These are phyloP conservation scores for chimpanzee (Pan troglodytes) DNA, from an alignment of 2,113 vertebrate species.

Conservation along the genomic window NHGRI_mPanTro3-v2.1_pri NC_072421.2:107184501-107185000, in stretches of 20 bases:
- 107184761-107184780: slow-evolving; percentile 49
- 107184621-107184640: slow-evolving; percentile 47
- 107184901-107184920: slow-evolving; percentile 52
- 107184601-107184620: slow-evolving; percentile 37
- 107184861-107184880: slow-evolving; percentile 36
- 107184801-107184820: slow-evolving; percentile 20
- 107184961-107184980: slow-evolving; percentile 50
- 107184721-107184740: neutral
- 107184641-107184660: slow-evolving; percentile 49
- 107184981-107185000: slow-evolving; percentile 41
- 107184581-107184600: neutral
- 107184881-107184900: slow-evolving; percentile 39
- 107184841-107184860: neutral
- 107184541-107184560: slow-evolving; percentile 2
- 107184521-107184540: slow-evolving; percentile 21
- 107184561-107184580: slow-evolving; percentile 38
- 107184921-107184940: slow-evolving; percentile 49
- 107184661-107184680: neutral
- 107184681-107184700: neutral
- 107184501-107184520: slow-evolving; percentile 50
- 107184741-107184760: neutral
- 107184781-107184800: neutral
- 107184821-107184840: neutral
- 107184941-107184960: slow-evolving; percentile 54
- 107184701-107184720: slow-evolving; percentile 3